Base-by-base conservation (phyloP, 2,797 vertebrate species). In the Myotis pilosus region DNA sequence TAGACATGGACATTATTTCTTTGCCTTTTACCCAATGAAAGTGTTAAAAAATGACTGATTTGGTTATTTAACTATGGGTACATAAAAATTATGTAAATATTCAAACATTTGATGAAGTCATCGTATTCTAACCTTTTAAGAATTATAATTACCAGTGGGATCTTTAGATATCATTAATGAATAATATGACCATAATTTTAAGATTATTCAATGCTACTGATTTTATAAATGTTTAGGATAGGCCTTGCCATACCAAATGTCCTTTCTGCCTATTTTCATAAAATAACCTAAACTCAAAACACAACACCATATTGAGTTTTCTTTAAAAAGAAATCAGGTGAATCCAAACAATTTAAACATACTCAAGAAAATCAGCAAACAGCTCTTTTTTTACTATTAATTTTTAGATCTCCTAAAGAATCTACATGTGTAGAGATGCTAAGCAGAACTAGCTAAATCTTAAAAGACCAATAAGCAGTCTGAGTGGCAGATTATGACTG, bases 11-110 rank as follows among this genome's bases (percentile, higher is more conserved):
- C 41, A 16, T 55, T 93, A 71, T 44, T 92, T 87, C 36, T 64
- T 53, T 30, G 92, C 8, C 66, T 83, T 71, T 87, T 93, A 94
- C 11, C 28, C 13, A 89, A 91, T 30, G 69, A 41, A 82, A 94
- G 33, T 72, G 6, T 75, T 74, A 49, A 44, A 36, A 87, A 71
- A 84, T 23, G 23, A 86, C 28, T 66, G 16, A 53, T 69, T 86
- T 94, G 68, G 66, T 72, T 87, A 72, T 72, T 72, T 78, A 88
- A 71, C 41, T 87, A 62, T 47, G 38, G n/a, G 81, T 86, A 91
- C 41, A 88, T 79, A 96, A 95, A 92, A 92, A 85, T 49, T 86
- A 82, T 79, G 33, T 94, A 92, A 94, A 76, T 72, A 89, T 38
- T 74, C 78, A 95, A 95, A 91, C 28, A 80, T 33, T 72, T 91